Percentiles rank a stretch among this genome's conserved stretches.
phyloP scores from a whole-genome alignment of 2,888 invertebrate genomes.

The Sesia bembeciformis region DNA sequence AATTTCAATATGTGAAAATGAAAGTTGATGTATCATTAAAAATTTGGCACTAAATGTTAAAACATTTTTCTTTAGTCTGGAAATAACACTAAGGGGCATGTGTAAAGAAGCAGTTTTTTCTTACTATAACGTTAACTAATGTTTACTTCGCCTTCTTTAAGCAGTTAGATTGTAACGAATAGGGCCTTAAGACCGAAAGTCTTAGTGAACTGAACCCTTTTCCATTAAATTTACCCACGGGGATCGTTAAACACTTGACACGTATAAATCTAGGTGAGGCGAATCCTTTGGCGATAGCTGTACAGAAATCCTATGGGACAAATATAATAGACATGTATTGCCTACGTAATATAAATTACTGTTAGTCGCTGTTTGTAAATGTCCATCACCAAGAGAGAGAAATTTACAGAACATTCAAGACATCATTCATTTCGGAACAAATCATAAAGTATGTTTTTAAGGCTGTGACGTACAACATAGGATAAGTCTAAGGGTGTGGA shows the following conservation, averaged over 20 bases:
- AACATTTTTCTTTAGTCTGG: too few species aligned
- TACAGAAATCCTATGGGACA: not conserved
- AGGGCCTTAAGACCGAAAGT: conserved; percentile 21
- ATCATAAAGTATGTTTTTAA: too few species aligned
- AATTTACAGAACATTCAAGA: not conserved
- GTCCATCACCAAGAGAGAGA: not conserved
- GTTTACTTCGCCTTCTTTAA: not conserved
- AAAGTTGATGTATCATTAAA: too few species aligned
- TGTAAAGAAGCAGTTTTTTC: too few species aligned
- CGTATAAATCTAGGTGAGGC: conserved; percentile 15
- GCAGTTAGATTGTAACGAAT: conserved; percentile 41
- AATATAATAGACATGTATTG: not conserved
- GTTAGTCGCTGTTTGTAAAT: not conserved
- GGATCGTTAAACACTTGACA: conserved; percentile 29
- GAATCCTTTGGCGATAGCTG: not conserved
- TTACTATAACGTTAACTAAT: too few species aligned
- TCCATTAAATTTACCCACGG: conserved; percentile 35
- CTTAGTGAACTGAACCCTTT: conserved; percentile 34
- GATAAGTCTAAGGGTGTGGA: too few species aligned
- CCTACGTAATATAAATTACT: not conserved
- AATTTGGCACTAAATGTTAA: too few species aligned
- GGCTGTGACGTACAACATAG: too few species aligned
- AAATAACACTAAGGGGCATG: too few species aligned
- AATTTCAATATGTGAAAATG: too few species aligned
- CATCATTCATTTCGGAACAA: not conserved